phyloP scores from a whole-genome alignment of 2,888 invertebrate genomes.

The Eurois occulta region DNA sequence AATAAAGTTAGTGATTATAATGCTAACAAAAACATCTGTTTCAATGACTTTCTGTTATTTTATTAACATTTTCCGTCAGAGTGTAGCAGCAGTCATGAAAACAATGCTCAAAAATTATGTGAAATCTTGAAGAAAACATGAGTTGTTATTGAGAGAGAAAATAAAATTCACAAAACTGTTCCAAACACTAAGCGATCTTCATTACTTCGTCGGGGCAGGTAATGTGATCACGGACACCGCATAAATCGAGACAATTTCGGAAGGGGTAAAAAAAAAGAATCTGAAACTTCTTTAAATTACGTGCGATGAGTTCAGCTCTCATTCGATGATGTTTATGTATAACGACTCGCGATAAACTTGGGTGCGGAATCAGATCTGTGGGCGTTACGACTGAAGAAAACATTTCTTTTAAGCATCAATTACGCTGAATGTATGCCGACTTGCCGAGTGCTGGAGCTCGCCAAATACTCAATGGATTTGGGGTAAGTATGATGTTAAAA shows the following conservation, averaged over 20 bases:
- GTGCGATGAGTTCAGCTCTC: constrained; percentile 65
- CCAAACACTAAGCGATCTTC: constrained; percentile 9
- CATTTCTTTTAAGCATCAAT: constrained; percentile 52
- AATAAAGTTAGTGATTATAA: constrained; percentile 23
- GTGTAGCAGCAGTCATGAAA: constrained; percentile 17
- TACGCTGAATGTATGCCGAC: constrained; percentile 16
- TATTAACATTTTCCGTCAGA: constrained; percentile 1
- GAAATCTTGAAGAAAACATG: constrained; percentile 4
- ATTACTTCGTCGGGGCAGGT: constrained; percentile 21
- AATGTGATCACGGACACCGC: constrained; percentile 59
- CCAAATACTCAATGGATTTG: constrained; percentile 39
- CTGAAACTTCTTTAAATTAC: constrained; percentile 67
- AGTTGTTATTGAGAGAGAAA: background rate
- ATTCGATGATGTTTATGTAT: constrained; percentile 59
- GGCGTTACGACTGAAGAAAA: constrained; percentile 26
- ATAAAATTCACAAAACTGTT: constrained; percentile 13
- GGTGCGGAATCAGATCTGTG: constrained; percentile 42
- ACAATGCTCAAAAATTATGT: constrained; percentile 7
- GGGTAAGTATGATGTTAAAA: constrained; percentile 42
- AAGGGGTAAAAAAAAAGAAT: constrained; percentile 62
- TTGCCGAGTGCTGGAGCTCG: constrained; percentile 10
- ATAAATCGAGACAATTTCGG: constrained; percentile 75
- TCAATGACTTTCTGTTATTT: background rate
- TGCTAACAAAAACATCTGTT: constrained; percentile 22
- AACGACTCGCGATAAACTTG: constrained; percentile 40